Evolutionary conservation across 1,140 invertebrate species (phyloP).

Genomic region (Drosophila orena): DNA sequence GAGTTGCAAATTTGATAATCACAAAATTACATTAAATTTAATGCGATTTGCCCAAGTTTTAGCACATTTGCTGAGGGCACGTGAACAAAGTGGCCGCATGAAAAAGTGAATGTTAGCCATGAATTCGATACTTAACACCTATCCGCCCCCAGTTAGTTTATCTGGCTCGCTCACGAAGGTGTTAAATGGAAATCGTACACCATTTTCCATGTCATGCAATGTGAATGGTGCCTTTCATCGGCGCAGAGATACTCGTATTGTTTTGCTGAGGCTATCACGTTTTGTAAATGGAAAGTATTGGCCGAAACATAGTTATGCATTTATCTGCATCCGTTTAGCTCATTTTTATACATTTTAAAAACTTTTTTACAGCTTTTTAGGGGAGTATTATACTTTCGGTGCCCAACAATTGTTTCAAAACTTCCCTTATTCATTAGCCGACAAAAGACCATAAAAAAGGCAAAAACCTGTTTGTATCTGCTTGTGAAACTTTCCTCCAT

Average conservation of each 20-base stretch:
- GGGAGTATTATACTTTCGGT: background rate
- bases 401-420: background rate
- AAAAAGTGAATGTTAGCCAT: slow-evolving; percentile 39
- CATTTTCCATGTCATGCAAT: slow-evolving; percentile 31
- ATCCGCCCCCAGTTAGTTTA: slow-evolving; percentile 1
- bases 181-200: slow-evolving; percentile 43
- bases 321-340: background rate
- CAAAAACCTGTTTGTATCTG: slow-evolving; percentile 23
- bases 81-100: background rate
- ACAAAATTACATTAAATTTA: slow-evolving; percentile 65
- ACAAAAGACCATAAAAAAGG: slow-evolving; percentile 40
- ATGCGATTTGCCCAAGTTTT: slow-evolving; percentile 51
- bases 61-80: slow-evolving; percentile 39
- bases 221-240: slow-evolving; percentile 6
- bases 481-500: slow-evolving; percentile 32
- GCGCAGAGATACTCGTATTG: slow-evolving; percentile 12
- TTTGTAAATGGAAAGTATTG: slow-evolving; percentile 17
- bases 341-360: background rate
- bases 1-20: slow-evolving; percentile 62
- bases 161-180: slow-evolving; percentile 31
- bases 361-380: background rate
- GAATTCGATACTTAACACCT: slow-evolving; percentile 3
- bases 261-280: slow-evolving; percentile 1
- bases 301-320: background rate
- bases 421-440: slow-evolving; percentile 51